Evolutionary conservation across 2,113 vertebrate genomes (phyloP).

Genomic region (Maccullochella peelii): DNA sequence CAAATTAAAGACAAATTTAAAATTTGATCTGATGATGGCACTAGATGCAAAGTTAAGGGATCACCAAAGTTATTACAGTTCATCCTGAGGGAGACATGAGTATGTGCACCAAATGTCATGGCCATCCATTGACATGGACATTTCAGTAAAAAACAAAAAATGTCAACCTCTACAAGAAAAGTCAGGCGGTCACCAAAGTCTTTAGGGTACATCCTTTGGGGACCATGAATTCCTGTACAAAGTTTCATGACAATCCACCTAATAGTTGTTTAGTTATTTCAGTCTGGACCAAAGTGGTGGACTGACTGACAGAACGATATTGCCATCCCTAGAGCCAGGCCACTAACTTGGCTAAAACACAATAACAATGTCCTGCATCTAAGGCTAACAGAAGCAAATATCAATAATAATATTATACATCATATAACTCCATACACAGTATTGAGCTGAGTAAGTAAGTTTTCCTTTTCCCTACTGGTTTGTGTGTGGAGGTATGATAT

Average conservation of each 20-base stretch:
- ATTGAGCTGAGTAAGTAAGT: neutral
- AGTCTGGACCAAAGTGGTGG: neutral
- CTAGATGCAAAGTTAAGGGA: too few species aligned
- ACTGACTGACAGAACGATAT: neutral
- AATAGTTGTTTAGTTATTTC: neutral
- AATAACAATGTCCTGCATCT: neutral
- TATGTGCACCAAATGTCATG: neutral
- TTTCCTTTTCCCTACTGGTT: neutral
- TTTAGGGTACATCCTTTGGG: neutral
- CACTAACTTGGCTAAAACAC: neutral
- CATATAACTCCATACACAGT: neutral
- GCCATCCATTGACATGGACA: neutral
- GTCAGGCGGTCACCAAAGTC: neutral
- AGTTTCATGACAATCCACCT: neutral
- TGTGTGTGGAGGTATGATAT: slow-evolving; percentile 27
- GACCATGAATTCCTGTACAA: neutral
- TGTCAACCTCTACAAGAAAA: neutral
- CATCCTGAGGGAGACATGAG: too few species aligned
- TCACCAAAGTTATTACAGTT: too few species aligned
- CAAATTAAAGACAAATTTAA: too few species aligned
- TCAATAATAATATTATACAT: neutral
- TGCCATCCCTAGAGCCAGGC: neutral
- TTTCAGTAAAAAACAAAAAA: neutral
- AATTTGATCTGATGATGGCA: too few species aligned
- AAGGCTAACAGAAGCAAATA: neutral